Percentiles rank a stretch among this genome's conserved stretches.
phyloP scores from a whole-genome alignment of 2,888 invertebrate genomes.

The Lochmaea capreae region DNA sequence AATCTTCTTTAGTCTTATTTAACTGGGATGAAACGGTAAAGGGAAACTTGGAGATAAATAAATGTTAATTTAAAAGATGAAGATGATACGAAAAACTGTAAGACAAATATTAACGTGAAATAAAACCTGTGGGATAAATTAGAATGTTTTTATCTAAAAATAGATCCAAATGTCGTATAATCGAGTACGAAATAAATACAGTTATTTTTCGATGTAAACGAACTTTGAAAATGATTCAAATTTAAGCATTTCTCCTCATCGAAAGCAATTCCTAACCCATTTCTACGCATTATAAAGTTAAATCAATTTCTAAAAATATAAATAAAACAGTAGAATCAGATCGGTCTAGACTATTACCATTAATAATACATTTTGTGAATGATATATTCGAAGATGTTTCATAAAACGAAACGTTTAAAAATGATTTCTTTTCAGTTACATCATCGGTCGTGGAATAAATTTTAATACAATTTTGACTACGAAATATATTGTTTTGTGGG shows the following conservation, averaged over 20 bases:
- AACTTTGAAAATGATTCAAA: constrained; percentile 15
- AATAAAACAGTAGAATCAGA: constrained; percentile 33
- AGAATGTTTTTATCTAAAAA: not conserved
- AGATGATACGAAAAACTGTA: no score
- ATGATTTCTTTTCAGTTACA: constrained; percentile 6
- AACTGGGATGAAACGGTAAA: no score
- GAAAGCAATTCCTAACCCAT: constrained; percentile 40
- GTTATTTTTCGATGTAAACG: constrained; percentile 12
- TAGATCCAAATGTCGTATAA: not conserved
- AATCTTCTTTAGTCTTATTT: no score
- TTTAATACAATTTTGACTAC: not conserved
- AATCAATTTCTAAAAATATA: constrained; percentile 42
- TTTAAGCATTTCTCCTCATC: constrained; percentile 19
- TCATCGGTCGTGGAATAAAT: not conserved
- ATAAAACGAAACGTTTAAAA: constrained; percentile 2
- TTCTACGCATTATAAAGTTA: constrained; percentile 42
- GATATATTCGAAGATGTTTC: not conserved
- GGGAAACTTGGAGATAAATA: no score
- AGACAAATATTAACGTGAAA: not conserved
- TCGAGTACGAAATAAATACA: not conserved
- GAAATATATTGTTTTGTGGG: not conserved
- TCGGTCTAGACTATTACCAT: constrained; percentile 29
- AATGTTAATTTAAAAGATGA: no score
- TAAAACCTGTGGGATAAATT: not conserved
- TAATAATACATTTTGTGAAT: constrained; percentile 23